Base-by-base conservation (phyloP, 92 coral and sea anemone genomes). In the Chrysogorgia sp. region DNA sequence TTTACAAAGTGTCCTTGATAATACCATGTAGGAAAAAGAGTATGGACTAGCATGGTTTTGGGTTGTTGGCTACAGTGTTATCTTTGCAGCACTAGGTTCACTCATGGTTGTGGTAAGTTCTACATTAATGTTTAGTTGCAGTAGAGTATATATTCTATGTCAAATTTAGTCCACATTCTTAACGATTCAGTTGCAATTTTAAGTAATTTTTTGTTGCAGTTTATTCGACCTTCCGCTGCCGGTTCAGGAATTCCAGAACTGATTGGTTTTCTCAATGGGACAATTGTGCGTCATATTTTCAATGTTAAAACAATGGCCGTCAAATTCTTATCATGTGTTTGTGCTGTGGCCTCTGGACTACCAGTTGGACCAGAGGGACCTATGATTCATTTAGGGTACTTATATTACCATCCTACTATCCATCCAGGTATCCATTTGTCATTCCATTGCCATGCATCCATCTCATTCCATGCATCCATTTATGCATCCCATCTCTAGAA, bases 311-410 rank as follows among this genome's bases (percentile, higher is more conserved):
- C 98, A 23, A 93, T 93, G 98, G 85, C 84, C 0, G 98, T 93
- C 34, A 93, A 93, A 81, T 93, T 93, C 83, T 93, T 93, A 78
- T 93, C 98, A 4, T 93, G 98, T 83, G 98, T 93, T 0, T 93
- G 90, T 77, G 98, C 98, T 22, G 98, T 93, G 64, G 96, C 97
- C 8, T 88, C 98, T 0, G 98, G 98, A 15, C 90, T 93, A 66
- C 98, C 98, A 7, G 86, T 93, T 47, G 98, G 98, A 1, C 98
- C 98, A 33, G 98, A 93, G 49, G 98, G 98, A 10, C 98, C 98
- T 25, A 93, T 93, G 98, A 93, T 93, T 63, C 98, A 93, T 71
- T 81, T 93, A 45, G 98, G 98, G 98, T 91, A 62, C 29, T 24
- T 34, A 35, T 26, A 6, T 20, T n/a, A n/a, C n/a, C n/a, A n/a